Conservation (phyloP, 2,113 vertebrate genomes). For the Triplophysa rosa region DNA sequence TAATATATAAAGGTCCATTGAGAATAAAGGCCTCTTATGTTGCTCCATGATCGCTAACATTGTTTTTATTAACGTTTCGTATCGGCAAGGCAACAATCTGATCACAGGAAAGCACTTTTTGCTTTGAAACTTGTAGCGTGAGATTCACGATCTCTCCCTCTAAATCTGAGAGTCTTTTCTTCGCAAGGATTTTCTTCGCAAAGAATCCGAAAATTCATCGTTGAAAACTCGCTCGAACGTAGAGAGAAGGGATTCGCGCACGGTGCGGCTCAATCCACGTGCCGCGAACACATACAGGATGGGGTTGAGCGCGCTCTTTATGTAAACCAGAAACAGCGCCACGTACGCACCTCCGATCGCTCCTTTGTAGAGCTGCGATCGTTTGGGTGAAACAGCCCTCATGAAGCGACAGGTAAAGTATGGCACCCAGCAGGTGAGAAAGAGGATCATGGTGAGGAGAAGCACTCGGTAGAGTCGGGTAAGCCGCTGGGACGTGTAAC, state of each 20-base stretch:
- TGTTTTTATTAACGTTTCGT: too few relatives aligned
- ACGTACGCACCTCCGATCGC: neutral
- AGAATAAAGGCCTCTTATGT: neutral
- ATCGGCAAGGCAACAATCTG: neutral
- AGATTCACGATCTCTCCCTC: neutral
- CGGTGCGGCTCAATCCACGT: constrained; percentile 66
- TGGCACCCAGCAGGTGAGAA: constrained; percentile 78
- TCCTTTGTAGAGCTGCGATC: rapidly evolving
- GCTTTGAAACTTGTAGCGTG: neutral
- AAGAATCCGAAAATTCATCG: constrained; percentile 69
- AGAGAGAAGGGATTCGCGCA: constrained; percentile 70
- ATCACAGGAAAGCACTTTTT: neutral
- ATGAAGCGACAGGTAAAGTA: constrained; percentile 76
- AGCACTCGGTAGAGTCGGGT: constrained; percentile 72
- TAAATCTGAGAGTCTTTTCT: constrained; percentile 66
- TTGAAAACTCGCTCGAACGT: constrained; percentile 73
- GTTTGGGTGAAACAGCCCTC: constrained; percentile 23
- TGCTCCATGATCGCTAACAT: neutral
- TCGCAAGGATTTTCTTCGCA: constrained; percentile 69
- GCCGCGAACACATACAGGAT: constrained; percentile 77
- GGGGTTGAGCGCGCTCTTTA: constrained; percentile 75
- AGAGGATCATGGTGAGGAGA: constrained; percentile 76
- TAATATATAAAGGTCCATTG: neutral
- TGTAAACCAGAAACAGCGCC: constrained; percentile 73
- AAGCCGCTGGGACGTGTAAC: constrained; percentile 58